Percentiles rank a stretch among this genome's conserved stretches.
Evolutionary conservation across 2,888 invertebrate genomes (phyloP).

Genomic region (Ophion slaviceki): DNA sequence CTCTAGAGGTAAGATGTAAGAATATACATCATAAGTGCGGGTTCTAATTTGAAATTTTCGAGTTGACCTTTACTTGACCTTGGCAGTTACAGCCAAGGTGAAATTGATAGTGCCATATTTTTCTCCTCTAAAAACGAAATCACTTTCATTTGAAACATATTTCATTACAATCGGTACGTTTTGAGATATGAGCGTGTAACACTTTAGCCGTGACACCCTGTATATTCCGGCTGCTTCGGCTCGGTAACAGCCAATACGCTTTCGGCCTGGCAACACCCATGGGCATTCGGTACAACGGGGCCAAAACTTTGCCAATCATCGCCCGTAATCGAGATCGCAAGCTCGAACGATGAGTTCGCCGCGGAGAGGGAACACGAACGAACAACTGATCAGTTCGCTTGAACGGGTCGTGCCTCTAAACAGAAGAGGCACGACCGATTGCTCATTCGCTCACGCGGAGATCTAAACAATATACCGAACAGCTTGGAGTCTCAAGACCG

Average conservation of each 20-base stretch:
- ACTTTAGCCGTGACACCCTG: neutral
- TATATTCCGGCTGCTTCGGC: constrained; percentile 13
- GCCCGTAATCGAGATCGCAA: constrained; percentile 57
- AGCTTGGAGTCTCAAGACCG: constrained; percentile 68
- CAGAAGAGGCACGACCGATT: constrained; percentile 29
- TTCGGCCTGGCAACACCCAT: constrained; percentile 23
- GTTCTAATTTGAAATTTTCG: neutral
- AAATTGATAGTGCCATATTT: neutral
- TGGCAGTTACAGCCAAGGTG: neutral
- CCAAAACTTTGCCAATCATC: constrained; percentile 54
- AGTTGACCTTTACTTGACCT: neutral
- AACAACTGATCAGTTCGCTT: constrained; percentile 28
- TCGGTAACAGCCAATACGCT: neutral
- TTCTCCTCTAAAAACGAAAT: neutral
- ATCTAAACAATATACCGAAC: constrained; percentile 76
- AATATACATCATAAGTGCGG: neutral
- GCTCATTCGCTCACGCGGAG: constrained; percentile 34
- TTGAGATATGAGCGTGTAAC: neutral
- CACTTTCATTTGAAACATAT: neutral
- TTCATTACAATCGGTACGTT: neutral
- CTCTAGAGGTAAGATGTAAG: neutral
- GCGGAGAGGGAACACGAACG: constrained; percentile 29
- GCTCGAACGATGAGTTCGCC: constrained; percentile 24
- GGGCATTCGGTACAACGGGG: constrained; percentile 12
- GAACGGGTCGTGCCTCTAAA: constrained; percentile 26